These are phyloP conservation scores for Pampusana beccarii DNA, from an alignment of 2,113 vertebrate genomes.

Conservation along the genomic window DNA sequence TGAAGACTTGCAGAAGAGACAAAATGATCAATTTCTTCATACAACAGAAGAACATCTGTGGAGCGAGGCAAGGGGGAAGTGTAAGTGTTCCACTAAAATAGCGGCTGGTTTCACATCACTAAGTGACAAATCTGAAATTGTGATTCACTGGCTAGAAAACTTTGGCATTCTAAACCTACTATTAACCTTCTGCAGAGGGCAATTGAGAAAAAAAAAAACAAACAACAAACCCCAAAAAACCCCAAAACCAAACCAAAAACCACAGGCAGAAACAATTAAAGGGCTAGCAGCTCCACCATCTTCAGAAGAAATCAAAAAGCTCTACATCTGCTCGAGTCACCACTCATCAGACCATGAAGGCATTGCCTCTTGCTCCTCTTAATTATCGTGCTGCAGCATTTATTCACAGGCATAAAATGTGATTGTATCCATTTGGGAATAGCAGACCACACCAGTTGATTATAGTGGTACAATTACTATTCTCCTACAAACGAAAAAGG, in stretches of 20 bases:
- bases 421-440: conserved; percentile 3
- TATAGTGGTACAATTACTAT: background rate
- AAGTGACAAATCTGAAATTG: conserved; percentile 44
- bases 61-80: background rate
- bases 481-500: background rate
- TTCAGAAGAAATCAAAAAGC: conserved; percentile 36
- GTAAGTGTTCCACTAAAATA: conserved; percentile 7
- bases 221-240: too few species aligned
- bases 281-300: background rate
- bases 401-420: background rate
- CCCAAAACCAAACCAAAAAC: too few species aligned
- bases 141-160: conserved; percentile 47
- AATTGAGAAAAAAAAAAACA: background rate
- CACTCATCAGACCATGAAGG: conserved; percentile 13
- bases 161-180: conserved; percentile 38
- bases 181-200: conserved; percentile 54
- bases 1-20: conserved; percentile 19
- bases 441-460: background rate
- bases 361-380: conserved; percentile 24
- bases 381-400: conserved; percentile 21
- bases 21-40: conserved; percentile 38
- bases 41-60: conserved; percentile 18
- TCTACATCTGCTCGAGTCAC: background rate
- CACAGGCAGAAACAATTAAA: conserved; percentile 20
- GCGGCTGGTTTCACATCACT: conserved; percentile 53